Conservation (phyloP, 2,113 vertebrate genomes). For the Meleagris gallopavo region DNA sequence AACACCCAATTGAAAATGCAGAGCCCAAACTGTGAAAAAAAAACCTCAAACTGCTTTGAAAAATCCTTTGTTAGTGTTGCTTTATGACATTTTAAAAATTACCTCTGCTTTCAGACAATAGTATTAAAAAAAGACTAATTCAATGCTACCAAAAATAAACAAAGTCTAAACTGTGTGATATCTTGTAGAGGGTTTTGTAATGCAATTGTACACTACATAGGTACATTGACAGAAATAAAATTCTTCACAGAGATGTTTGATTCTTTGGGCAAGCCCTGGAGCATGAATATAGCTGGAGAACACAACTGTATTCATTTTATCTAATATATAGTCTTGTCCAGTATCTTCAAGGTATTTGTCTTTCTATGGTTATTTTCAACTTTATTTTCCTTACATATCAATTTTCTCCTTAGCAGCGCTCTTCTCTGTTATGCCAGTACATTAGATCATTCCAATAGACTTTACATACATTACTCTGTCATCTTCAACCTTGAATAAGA, state of each 20-base stretch:
- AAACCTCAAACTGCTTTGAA: neutral
- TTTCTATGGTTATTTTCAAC: neutral
- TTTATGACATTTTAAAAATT: neutral
- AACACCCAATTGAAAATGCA: neutral
- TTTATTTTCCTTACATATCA: neutral
- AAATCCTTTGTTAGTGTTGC: neutral
- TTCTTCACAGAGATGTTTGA: neutral
- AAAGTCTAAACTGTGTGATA: neutral
- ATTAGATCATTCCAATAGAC: fast-evolving
- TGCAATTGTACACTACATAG: neutral
- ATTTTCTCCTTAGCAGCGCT: neutral
- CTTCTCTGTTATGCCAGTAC: neutral
- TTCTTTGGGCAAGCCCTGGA: neutral
- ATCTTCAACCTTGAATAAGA: neutral
- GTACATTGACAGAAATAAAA: neutral
- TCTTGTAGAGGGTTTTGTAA: neutral
- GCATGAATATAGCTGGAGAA: neutral
- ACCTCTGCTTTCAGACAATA: neutral
- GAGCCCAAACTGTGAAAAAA: neutral
- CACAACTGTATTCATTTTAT: neutral
- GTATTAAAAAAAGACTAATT: constrained; percentile 13
- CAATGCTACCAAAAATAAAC: neutral
- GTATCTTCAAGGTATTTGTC: neutral
- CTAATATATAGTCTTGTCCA: neutral
- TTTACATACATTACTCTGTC: neutral